Base-by-base conservation (phyloP, 1,140 invertebrate species). In the Drosophila pectinifera region DNA sequence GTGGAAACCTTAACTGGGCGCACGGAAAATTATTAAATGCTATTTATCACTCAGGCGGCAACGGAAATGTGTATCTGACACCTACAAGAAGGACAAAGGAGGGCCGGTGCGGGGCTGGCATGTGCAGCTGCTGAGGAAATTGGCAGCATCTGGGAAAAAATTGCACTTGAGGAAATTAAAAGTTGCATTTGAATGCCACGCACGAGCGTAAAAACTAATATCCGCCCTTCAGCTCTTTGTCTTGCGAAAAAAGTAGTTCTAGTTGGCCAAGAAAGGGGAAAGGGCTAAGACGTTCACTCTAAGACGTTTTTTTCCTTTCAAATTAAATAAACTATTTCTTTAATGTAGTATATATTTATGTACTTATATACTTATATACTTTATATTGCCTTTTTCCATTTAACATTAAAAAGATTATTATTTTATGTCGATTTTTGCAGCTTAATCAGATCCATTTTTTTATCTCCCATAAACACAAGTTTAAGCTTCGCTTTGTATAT, bases 201-300 rank as follows among this genome's bases (percentile, higher is more conserved):
- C 83, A 86, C 84, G 83, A 77, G 75, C 72, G 76, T 80, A 79
- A 83, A 89, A 88, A 76, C 78, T 86, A 88, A 88, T 88, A 88
- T 88, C 83, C 83, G 83, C 63, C 68, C 49, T 53, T 54, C 13
- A 46, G 58, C 36, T 36, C 36, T 69, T 76, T 77, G 67, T 84
- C 39, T 75, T 46, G 39, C 14, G 34, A 13, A 20, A 14, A 41
- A 46, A 54, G 36, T 31, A 45, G 62, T 31, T 53, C 34, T 8
- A 55, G 13, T 31, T 16, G 43, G 20, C 3, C 16, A 43, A 41
- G 36, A 13, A 20, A n/a, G n/a, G n/a, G n/a, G n/a, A n/a, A n/a
- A n/a, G n/a, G n/a, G n/a, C n/a, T n/a, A n/a, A n/a, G n/a, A n/a
- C n/a, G n/a, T n/a, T n/a, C n/a, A n/a, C n/a, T n/a, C n/a, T n/a